These are phyloP conservation scores for Penelope pileata DNA, from an alignment of 2,113 vertebrate species.

Conservation along the genomic window DNA sequence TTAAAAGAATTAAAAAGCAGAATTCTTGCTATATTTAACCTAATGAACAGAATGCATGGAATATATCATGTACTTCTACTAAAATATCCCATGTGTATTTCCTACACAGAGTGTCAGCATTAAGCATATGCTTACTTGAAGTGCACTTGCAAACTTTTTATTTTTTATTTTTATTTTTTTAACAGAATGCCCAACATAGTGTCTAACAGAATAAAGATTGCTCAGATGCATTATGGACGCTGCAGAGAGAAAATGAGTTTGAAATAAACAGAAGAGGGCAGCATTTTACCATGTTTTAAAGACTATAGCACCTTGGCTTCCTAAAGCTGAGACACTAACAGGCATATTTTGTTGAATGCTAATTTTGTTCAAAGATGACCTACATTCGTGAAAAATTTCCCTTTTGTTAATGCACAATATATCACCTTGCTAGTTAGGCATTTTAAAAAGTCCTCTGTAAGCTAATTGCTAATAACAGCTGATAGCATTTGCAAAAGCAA, in stretches of 20 bases:
- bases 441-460: slow-evolving; percentile 24
- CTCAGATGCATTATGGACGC: neutral
- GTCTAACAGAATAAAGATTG: neutral
- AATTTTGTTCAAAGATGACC: slow-evolving; percentile 61
- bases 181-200: no score
- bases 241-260: neutral
- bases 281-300: slow-evolving; percentile 35
- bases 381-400: slow-evolving; percentile 38
- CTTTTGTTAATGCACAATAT: slow-evolving; percentile 5
- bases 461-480: slow-evolving; percentile 51
- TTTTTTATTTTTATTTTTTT: no score
- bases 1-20: neutral
- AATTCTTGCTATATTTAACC: neutral
- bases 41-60: neutral
- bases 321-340: neutral
- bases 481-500: slow-evolving; percentile 46
- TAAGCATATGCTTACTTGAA: neutral
- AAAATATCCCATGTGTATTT: neutral
- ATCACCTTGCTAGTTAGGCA: slow-evolving; percentile 19
- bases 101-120: rapidly evolving
- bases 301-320: neutral
- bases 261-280: slow-evolving; percentile 70
- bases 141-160: neutral
- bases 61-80: neutral
- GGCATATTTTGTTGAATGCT: slow-evolving; percentile 37